A percentile compares a stretch with the other conserved stretches of the same genome.
Evolutionary conservation across 2,113 vertebrate species (phyloP).

Genomic region (Ameiurus melas): DNA sequence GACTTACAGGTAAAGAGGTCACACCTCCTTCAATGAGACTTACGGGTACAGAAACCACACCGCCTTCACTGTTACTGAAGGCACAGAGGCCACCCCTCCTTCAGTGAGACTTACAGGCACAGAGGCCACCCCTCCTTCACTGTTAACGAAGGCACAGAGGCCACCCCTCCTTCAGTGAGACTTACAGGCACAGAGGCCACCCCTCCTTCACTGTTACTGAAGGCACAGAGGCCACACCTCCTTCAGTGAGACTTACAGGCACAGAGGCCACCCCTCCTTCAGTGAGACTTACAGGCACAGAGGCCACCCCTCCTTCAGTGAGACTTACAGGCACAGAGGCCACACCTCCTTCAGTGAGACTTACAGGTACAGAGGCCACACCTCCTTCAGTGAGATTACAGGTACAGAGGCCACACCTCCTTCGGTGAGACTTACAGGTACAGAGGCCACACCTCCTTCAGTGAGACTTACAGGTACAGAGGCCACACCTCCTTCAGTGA

Average conservation of each 20-base stretch:
- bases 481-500: neutral
- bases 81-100: neutral
- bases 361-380: neutral
- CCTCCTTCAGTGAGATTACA: neutral
- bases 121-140: neutral
- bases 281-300: neutral
- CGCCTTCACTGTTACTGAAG: neutral
- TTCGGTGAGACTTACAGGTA: neutral
- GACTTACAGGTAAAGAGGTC: neutral
- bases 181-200: neutral
- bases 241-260: neutral
- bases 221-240: neutral
- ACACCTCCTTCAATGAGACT: no score
- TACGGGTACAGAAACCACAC: neutral
- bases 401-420: neutral
- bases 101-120: neutral
- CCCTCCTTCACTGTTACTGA: neutral
- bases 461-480: neutral
- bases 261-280: neutral
- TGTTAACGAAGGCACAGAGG: neutral
- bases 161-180: neutral
- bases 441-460: neutral
- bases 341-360: neutral
- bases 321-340: neutral
- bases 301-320: neutral